phyloP scores from a whole-genome alignment of 2,797 vertebrate species.

The Manis javanica region DNA sequence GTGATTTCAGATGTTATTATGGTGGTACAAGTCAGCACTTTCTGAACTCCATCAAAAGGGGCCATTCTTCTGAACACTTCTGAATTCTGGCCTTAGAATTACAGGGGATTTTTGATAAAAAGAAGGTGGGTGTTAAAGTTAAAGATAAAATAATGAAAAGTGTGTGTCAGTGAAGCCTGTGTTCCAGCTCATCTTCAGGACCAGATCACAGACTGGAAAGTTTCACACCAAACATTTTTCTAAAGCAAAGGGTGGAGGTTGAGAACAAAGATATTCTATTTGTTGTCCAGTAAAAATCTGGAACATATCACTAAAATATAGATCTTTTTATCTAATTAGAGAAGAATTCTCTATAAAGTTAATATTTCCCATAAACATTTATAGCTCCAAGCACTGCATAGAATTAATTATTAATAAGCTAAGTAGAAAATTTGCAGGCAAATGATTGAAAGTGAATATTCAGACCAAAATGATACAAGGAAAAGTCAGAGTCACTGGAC shows the following conservation, averaged over 20 bases:
- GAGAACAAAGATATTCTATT: neutral
- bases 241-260: neutral
- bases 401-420: neutral
- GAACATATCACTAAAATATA: neutral
- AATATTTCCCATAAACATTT: neutral
- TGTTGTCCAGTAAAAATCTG: neutral
- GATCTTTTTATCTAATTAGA: neutral
- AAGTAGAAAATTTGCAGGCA: neutral
- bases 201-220: constrained; percentile 93
- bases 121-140: constrained; percentile 92
- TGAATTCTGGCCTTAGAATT: constrained; percentile 91
- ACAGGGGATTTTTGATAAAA: constrained; percentile 89
- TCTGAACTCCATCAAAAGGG: constrained; percentile 92
- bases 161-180: constrained; percentile 89
- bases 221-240: neutral
- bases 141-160: constrained; percentile 92
- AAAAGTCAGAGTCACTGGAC: neutral
- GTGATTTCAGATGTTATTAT: constrained; percentile 91
- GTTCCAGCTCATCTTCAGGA: constrained; percentile 91
- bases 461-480: neutral
- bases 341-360: neutral
- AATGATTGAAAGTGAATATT: neutral
- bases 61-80: neutral
- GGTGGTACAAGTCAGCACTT: constrained; percentile 91
- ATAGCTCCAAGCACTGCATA: neutral